A percentile compares a stretch with the other conserved stretches of the same genome.
phyloP scores from a whole-genome alignment of 1,140 invertebrate species.

The Papilio polytes region DNA sequence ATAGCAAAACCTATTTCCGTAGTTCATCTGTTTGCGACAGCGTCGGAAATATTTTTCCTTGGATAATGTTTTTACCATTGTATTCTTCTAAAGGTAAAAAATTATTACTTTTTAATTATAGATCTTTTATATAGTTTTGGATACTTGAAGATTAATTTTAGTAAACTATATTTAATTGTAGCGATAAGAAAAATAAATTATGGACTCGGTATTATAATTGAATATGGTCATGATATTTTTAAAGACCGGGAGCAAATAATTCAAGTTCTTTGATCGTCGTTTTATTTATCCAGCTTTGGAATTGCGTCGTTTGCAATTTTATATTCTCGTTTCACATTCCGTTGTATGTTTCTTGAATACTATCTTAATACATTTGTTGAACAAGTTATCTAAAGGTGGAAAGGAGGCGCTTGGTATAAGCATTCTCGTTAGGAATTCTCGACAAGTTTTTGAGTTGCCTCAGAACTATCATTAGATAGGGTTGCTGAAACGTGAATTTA shows the following conservation, averaged over 20 bases:
- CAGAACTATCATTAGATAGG: constrained; percentile 33
- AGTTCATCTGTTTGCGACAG: neutral
- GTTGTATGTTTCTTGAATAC: constrained; percentile 19
- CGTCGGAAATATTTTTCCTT: neutral
- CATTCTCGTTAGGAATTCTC: constrained; percentile 32
- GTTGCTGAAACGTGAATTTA: constrained; percentile 21
- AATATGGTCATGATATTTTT: neutral
- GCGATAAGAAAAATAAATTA: neutral
- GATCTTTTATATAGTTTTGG: neutral
- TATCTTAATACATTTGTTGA: constrained; percentile 28
- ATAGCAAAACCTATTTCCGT: constrained; percentile 16
- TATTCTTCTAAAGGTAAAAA: neutral
- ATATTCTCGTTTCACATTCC: constrained; percentile 23
- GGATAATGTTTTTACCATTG: neutral
- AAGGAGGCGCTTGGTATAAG: constrained; percentile 29
- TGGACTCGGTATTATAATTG: neutral
- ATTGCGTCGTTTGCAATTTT: constrained; percentile 25
- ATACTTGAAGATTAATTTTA: neutral
- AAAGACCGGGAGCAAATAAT: constrained; percentile 9
- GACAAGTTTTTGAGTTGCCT: constrained; percentile 31
- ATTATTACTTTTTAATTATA: neutral
- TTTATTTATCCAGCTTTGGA: constrained; percentile 18
- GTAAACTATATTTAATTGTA: neutral
- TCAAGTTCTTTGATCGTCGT: constrained; percentile 10
- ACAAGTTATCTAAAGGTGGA: constrained; percentile 37